Evolutionary conservation across 2,113 vertebrate genomes (phyloP), one percentile per base, ranked within the genome.

Genomic region (Syrmaticus mikado): DNA sequence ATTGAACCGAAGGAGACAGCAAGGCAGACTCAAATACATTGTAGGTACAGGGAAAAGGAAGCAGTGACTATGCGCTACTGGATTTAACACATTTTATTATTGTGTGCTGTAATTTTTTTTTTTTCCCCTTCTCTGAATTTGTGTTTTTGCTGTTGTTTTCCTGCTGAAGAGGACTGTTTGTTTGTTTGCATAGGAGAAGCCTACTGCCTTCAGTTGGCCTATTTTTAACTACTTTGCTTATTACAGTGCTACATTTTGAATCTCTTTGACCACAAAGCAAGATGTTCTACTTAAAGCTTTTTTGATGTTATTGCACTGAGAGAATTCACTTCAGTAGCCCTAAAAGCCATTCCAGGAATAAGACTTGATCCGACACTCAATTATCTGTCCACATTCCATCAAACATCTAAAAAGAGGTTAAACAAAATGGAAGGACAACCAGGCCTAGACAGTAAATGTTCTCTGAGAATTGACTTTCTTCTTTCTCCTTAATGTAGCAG

Each of bases 271-370:
- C 77, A 89, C 83, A 83, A 52, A 30, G 67, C 28, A 48, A 93
- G 85, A 78, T 61, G 48, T 89, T 85, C 82, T 38, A 73, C 65
- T 90, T 93, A 88, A 95, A 84, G 22, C 92, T 88, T 88, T 88
- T 65, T 81, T 64, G 73, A 84, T 82, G 57, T 25, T 94, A 92
- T 93, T 5, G 2, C 82, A 79, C 77, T 30, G 32, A 86, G 76
- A 86, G 93, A 81, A 93, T 90, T 86, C 92, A 90, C 86, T 84
- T 88, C 48, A 27, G 73, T 48, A 78, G 57, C 41, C 57, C 73
- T 94, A 45, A 91, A 92, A 95, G 88, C 86, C 82, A 52, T 93
- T 92, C 92, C 93, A 93, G 92, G 90, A 96, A 94, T 45, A 82
- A 75, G 85, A 88, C 65, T 86, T 93, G 80, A 92, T 93, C 73